Base-by-base conservation (phyloP, 2,113 vertebrate species). In the Gasterosteus nipponicus region DNA sequence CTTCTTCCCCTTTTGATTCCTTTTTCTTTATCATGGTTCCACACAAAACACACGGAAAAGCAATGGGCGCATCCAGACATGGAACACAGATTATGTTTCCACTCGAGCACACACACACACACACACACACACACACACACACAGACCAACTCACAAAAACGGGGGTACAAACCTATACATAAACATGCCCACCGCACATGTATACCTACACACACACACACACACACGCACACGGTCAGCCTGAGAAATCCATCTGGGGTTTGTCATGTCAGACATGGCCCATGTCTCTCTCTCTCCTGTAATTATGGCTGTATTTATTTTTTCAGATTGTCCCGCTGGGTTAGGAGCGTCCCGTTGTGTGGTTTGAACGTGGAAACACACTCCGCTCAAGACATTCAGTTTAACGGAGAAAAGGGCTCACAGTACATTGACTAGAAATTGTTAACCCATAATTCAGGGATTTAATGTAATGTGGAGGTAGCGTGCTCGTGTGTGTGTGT, bases 231-330 rank as follows among this genome's bases (percentile, higher is more conserved):
- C 70, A 58, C 73, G 69, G 80, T 84, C 89, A 83, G 85, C 74
- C 87, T 69, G 81, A 91, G 92, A 93, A 91, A 94, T 93, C 83
- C 93, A 94, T 94, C 94, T 94, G 91, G 93, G 93, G 88, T 94
- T 94, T 92, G 92, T 94, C 94, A 94, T 94, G 92, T 94, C 92
- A 93, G 93, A 94, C 93, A 93, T 92, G 88, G 91, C 89, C 92
- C 86, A 86, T 92, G 91, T 93, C 91, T 93, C 80, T 91, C 92
- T 91, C 92, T 92, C 92, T 93, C 91, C 92, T 94, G 90, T 95
- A 95, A 95, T 95, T 94, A 94, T 91, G 92, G 92, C 83, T 89
- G 91, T 93, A 94, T 94, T 94, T 95, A 93, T 93, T 94, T 94
- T 94, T 89, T 93, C 88, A 92, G 85, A 91, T 88, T 79, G 83